Evolutionary conservation across 2,888 invertebrate genomes (phyloP).

Genomic region (Strigamia crassipes): DNA sequence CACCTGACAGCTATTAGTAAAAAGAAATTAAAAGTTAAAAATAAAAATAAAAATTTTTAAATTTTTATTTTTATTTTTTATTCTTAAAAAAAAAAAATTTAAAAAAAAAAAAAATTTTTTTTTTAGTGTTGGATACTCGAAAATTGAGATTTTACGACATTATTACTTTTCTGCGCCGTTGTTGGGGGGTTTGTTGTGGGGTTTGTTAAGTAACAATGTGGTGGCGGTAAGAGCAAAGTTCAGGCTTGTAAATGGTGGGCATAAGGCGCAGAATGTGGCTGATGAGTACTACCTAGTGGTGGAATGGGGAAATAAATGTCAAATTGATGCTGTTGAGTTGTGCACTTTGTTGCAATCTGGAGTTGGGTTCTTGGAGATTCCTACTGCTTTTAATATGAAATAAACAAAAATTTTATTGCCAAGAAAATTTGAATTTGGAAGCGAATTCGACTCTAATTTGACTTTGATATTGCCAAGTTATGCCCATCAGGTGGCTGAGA

Average conservation of each 20-base stretch:
- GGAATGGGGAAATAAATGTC: not conserved
- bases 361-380: not conserved
- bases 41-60: too few species aligned
- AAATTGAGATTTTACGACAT: not conserved
- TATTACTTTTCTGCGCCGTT: not conserved
- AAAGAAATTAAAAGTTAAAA: not conserved
- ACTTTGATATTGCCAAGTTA: not conserved
- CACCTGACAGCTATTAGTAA: not conserved
- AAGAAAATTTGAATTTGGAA: not conserved
- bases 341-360: not conserved
- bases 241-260: not conserved
- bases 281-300: not conserved
- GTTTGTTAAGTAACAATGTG: not conserved
- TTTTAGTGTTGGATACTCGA: too few species aligned
- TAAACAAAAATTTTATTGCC: not conserved
- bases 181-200: not conserved
- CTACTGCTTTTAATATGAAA: not conserved
- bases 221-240: not conserved
- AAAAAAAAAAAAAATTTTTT: too few species aligned
- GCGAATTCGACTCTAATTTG: not conserved
- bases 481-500: too few species aligned
- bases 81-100: not conserved
- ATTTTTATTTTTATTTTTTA: too few species aligned
- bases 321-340: not conserved
- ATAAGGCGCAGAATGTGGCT: not conserved